Conservation (phyloP, 2,113 vertebrate species). For the Scopus umbretta region DNA sequence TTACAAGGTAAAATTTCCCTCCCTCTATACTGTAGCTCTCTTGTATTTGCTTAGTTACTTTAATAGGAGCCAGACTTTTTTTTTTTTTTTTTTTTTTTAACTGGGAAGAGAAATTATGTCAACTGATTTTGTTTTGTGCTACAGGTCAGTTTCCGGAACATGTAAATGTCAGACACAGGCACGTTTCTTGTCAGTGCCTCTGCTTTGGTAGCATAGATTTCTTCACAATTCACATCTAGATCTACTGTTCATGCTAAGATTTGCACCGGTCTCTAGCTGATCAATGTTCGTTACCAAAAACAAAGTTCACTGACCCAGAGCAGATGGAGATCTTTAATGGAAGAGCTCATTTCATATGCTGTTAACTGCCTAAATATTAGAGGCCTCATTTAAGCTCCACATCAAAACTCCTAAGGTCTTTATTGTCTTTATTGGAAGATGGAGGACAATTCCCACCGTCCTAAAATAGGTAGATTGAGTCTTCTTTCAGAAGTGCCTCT, state of each 20-base stretch:
- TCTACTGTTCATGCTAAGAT: neutral
- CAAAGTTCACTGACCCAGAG: neutral
- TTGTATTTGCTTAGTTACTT: neutral
- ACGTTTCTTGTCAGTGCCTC: neutral
- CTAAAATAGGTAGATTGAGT: neutral
- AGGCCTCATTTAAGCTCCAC: neutral
- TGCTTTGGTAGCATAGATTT: neutral
- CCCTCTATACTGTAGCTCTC: neutral
- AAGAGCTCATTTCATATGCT: neutral
- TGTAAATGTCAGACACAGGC: neutral
- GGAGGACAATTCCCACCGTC: neutral
- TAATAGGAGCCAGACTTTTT: neutral
- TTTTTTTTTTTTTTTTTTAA: neutral
- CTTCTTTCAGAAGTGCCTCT: neutral
- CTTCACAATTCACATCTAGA: neutral
- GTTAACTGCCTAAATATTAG: neutral
- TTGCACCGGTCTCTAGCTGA: neutral
- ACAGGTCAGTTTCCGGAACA: neutral
- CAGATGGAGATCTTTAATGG: neutral
- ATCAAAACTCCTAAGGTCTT: neutral
- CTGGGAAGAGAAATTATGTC: neutral
- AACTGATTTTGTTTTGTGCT: neutral
- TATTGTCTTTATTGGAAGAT: neutral
- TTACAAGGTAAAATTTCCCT: neutral
- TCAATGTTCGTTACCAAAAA: fast-evolving